Base-by-base conservation (phyloP, 2,113 vertebrate species). In the Semicossyphus pulcher region DNA sequence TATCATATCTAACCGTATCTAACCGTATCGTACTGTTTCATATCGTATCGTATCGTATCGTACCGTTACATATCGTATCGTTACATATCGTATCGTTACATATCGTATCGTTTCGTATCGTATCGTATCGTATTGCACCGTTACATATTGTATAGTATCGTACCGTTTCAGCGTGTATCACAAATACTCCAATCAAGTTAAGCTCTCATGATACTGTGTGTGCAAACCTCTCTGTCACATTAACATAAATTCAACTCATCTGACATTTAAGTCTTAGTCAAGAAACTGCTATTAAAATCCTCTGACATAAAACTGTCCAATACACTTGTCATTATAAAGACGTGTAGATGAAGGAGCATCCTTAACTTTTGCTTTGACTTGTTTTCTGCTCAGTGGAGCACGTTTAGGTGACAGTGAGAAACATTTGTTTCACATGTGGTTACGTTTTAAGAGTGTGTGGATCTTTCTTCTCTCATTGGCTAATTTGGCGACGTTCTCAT, bases 401-500 rank as follows among this genome's bases (percentile, higher is more conserved):
- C 44, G 25, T 42, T 64, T 9, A 62, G 14, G 16, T 23, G 9
- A 41, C 15, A 21, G 29, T 23, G 37, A 70, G 31, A 41, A 20
- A 42, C 36, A 31, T 20, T 21, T 15, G 1, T 36, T 32, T 48
- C 28, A 34, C 59, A 15, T 28, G 64, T 36, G 2, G 4, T 16
- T 5, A 3, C 3, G 2, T n/a, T 66, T 61, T 47, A 44, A 42
- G 44, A 71, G 53, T 41, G 21, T 7, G 5, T 1, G 29, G 21
- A 2, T 26, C 47, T 51, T 69, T 74, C 32, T 23, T 8, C 47
- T 53, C 31, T 44, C 28, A 58, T 11, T 56, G 45, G 28, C 18
- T 54, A 16, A 64, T 64, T 37, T 75, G 51, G 78, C 16, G 1
- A 36, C 34, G 28, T 37, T 7, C 47, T 44, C 73, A 42, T 47